Conservation (phyloP, 2,888 invertebrate genomes). For the Synergus umbraculus region DNA sequence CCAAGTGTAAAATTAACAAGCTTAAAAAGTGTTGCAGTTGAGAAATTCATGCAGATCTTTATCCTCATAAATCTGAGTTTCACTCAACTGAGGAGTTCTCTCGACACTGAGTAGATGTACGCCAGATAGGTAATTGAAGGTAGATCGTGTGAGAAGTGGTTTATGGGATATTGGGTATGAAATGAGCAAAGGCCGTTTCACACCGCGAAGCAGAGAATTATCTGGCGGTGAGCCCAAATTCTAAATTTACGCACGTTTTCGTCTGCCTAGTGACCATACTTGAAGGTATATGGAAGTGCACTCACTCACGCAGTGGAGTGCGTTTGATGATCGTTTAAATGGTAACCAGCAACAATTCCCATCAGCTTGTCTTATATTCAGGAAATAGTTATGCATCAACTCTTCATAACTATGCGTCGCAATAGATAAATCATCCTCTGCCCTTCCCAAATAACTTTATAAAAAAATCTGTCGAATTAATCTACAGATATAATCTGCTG, state of each 20-base stretch:
- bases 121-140: conserved; percentile 60
- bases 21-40: background rate
- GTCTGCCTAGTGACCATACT: conserved; percentile 46
- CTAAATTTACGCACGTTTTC: conserved; percentile 66
- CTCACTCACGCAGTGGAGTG: conserved; percentile 23
- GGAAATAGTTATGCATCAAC: conserved; percentile 7
- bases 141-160: conserved; percentile 62
- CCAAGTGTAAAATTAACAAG: background rate
- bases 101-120: conserved; percentile 47
- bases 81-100: conserved; percentile 40
- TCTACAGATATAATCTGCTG: too few relatives aligned
- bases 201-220: conserved; percentile 72
- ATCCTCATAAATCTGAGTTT: conserved; percentile 33
- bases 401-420: background rate
- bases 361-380: background rate
- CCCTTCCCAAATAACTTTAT: too few relatives aligned
- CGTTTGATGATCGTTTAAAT: conserved; percentile 13
- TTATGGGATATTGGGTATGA: conserved; percentile 73
- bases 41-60: background rate
- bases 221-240: conserved; percentile 69
- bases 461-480: too few relatives aligned
- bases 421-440: background rate
- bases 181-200: conserved; percentile 74
- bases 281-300: conserved; percentile 39
- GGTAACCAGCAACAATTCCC: background rate